These are phyloP conservation scores for Hesperophylax magnus DNA, from an alignment of 1,140 invertebrate species.

Conservation along the genomic window DNA sequence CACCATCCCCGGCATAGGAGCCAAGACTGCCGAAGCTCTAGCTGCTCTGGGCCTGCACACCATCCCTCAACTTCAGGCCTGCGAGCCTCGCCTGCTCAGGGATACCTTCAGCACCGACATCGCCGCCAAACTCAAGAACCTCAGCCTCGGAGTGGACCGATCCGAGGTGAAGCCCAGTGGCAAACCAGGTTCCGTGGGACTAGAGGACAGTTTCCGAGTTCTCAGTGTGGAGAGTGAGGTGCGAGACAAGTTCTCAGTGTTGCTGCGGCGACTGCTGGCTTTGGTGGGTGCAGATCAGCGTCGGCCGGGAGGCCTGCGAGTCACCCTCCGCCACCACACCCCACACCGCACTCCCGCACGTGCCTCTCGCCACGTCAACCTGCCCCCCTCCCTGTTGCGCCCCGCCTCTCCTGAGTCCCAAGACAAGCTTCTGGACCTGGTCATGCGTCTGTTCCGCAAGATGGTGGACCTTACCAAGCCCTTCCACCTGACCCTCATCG, in stretches of 20 bases:
- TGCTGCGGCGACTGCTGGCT: slow-evolving; percentile 78
- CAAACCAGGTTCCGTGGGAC: slow-evolving; percentile 78
- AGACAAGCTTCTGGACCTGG: slow-evolving; percentile 77
- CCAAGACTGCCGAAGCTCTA: slow-evolving; percentile 76
- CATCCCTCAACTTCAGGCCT: slow-evolving; percentile 77
- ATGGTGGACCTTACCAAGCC: slow-evolving; percentile 79
- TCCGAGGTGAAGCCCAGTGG: slow-evolving; percentile 79
- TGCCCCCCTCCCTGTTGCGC: slow-evolving; percentile 76
- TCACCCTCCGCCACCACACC: slow-evolving; percentile 80
- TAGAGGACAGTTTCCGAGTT: slow-evolving; percentile 82
- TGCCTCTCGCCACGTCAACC: slow-evolving; percentile 80
- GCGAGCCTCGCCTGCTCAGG: slow-evolving; percentile 72
- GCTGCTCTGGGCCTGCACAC: slow-evolving; percentile 75
- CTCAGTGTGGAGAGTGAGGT: slow-evolving; percentile 80
- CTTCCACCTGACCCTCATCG: slow-evolving; percentile 83
- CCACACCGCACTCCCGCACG: slow-evolving; percentile 71
- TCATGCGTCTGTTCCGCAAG: slow-evolving; percentile 83
- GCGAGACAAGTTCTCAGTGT: slow-evolving; percentile 75
- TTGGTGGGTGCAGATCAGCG: slow-evolving; percentile 75
- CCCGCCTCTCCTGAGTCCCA: slow-evolving; percentile 72
- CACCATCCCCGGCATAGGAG: slow-evolving; percentile 81
- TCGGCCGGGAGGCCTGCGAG: slow-evolving; percentile 79
- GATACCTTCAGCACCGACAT: slow-evolving; percentile 77
- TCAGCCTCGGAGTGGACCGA: slow-evolving; percentile 80
- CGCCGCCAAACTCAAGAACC: slow-evolving; percentile 76